A percentile compares a stretch with the other conserved stretches of the same genome.
phyloP scores from a whole-genome alignment of 2,113 vertebrate species.

The Syngnathus floridae region DNA sequence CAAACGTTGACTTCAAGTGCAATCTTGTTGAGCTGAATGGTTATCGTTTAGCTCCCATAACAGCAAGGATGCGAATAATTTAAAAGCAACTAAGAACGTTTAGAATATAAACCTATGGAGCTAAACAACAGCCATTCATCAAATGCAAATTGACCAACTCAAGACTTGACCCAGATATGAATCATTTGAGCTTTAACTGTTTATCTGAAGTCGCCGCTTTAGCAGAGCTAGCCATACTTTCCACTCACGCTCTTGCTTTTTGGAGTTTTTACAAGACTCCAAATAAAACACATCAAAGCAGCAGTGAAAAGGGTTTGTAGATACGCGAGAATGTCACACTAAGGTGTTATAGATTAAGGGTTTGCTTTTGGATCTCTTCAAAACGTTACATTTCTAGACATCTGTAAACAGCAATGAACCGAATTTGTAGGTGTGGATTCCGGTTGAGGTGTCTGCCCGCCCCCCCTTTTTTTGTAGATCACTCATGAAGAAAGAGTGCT shows the following conservation, averaged over 20 bases:
- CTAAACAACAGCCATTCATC: not conserved
- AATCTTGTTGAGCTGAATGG: not conserved
- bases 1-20: not conserved
- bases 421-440: constrained; percentile 20
- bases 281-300: constrained; percentile 69
- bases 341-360: constrained; percentile 60
- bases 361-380: constrained; percentile 56
- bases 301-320: constrained; percentile 58
- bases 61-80: not conserved
- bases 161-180: not conserved
- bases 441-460: constrained; percentile 23
- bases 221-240: constrained; percentile 23
- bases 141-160: not conserved
- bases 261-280: constrained; percentile 62
- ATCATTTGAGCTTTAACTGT: not conserved
- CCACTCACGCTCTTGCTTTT: constrained; percentile 44
- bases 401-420: constrained; percentile 52
- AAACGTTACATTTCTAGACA: constrained; percentile 47
- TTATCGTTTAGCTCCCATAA: not conserved
- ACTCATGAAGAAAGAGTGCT: constrained; percentile 27
- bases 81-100: not conserved
- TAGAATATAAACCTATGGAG: not conserved
- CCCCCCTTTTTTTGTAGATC: constrained; percentile 29
- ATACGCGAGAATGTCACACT: constrained; percentile 66
- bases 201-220: not conserved